Evolutionary conservation across 2,888 invertebrate species (phyloP), one percentile per base, ranked within the genome.

Genomic region (Chrysomela aeneicollis): DNA sequence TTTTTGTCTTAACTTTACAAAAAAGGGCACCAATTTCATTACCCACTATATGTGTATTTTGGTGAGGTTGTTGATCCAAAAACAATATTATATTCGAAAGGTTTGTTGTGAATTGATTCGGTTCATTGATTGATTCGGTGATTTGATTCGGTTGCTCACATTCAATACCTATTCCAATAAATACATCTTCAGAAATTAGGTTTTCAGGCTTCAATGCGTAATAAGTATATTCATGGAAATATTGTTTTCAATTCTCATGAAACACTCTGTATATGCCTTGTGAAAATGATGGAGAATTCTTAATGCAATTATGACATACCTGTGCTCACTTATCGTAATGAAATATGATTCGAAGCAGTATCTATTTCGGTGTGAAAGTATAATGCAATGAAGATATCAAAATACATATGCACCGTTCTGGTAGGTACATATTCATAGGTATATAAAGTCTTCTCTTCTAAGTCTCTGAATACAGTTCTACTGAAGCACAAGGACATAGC

Each of bases 351-450:
- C 42, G 12, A 35, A 35, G 9, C 15, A 42, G n/a, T 42, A 42
- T 42, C 42, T 15, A 12, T 42, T n/a, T 42, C 42, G 15, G 42
- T 15, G 42, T 42, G 42, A 42, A 42, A 42, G 42, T n/a, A n/a
- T n/a, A 42, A 42, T 42, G 42, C 42, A 15, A 15, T 6, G 42
- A 42, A 42, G 42, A 42, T 42, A 42, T 42, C 42, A 42, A 42
- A 15, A n/a, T 42, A 42, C 42, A 42, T 15, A 35, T 26, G 26
- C 26, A 26, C 26, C 6, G 26, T 6, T 26, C 26, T 3, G 6
- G 26, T 5, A 6, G 26, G 26, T 26, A 26, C 26, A 26, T 5
- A 6, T 26, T 3, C 26, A 3, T 26, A 26, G 26, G 26, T 26
- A 42, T 42, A 42, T 42, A 42, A 42, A 42, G 42, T 42, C 10